A percentile compares a stretch with the other conserved stretches of the same genome.
phyloP scores from a whole-genome alignment of 2,797 vertebrate species.

The Pelochelys cantorii region DNA sequence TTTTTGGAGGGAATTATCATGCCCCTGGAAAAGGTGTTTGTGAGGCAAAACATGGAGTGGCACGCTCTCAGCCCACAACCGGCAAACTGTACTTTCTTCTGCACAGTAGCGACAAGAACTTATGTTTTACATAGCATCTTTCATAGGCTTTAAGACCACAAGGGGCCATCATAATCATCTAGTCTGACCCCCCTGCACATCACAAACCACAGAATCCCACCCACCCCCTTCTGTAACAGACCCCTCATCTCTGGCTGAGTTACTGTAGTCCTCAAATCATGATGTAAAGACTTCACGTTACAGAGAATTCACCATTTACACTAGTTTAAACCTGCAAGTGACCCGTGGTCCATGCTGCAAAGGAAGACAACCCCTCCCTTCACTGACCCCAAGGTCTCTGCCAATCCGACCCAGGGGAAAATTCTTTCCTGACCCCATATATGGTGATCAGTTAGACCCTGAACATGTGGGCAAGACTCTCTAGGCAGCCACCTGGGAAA shows the following conservation, averaged over 20 bases:
- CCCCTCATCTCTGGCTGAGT: neutral
- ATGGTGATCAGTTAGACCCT: neutral
- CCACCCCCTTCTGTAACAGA: neutral
- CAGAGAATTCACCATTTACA: neutral
- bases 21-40: conserved; percentile 4
- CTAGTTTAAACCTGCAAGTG: neutral
- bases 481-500: neutral
- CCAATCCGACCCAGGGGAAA: neutral
- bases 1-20: conserved; percentile 33
- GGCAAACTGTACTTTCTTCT: neutral
- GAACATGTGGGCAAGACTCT: neutral
- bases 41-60: neutral
- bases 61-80: conserved; percentile 18
- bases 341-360: neutral
- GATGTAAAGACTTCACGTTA: neutral
- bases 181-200: neutral
- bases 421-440: neutral
- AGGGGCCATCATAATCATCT: neutral
- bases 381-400: neutral
- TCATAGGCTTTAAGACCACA: neutral
- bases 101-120: neutral
- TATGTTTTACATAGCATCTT: neutral
- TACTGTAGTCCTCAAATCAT: neutral
- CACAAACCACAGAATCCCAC: neutral
- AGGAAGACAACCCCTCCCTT: neutral